Evolutionary conservation across 2,888 invertebrate genomes (phyloP), one percentile per base, ranked within the genome.

Genomic region (Meteorus colon): DNA sequence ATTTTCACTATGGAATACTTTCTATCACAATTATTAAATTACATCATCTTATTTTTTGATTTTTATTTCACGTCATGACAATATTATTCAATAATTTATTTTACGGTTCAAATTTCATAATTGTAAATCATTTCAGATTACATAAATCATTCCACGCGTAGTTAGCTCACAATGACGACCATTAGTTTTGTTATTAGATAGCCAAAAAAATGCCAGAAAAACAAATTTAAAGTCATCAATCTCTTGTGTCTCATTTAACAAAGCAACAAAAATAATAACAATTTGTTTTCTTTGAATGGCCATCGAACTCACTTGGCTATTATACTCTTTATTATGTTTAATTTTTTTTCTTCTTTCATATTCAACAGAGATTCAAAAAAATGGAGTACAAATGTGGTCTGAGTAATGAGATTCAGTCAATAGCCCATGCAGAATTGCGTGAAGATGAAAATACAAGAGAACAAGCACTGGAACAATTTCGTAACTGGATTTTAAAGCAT

Each of bases 401-500:
- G 45, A 83, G 84, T 72, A 65, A 78, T 2, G 81, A 83, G 6
- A 81, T 85, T 3, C 82, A 82, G 73, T 76, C 80, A 41, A 79
- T 83, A 14, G 89, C 89, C 5, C 84, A 83, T 60, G 71, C 66
- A 0, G 96, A 97, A 87, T 91, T 97, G 29, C 92, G 96, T 63
- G 97, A 97, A 89, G 96, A 96, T 84, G 94, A 95, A 27, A 92
- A 92, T 12, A 92, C 94, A 6, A 91, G 96, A 63, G 93, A 94
- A 4, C 95, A 96, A 82, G 94, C 95, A 0, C 85, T 97, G 83
- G 90, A 92, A 14, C 96, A 96, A 86, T 93, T 97, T 91, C 92
- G 95, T 72, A 94, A 96, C 82, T 97, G 96, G 93, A 95, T 96
- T 80, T 91, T 92, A 68, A 96, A 96, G 88, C 96, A 96, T 90